phyloP scores from a whole-genome alignment of 1,140 invertebrate genomes.

The Macrobrachium rosenbergii region DNA sequence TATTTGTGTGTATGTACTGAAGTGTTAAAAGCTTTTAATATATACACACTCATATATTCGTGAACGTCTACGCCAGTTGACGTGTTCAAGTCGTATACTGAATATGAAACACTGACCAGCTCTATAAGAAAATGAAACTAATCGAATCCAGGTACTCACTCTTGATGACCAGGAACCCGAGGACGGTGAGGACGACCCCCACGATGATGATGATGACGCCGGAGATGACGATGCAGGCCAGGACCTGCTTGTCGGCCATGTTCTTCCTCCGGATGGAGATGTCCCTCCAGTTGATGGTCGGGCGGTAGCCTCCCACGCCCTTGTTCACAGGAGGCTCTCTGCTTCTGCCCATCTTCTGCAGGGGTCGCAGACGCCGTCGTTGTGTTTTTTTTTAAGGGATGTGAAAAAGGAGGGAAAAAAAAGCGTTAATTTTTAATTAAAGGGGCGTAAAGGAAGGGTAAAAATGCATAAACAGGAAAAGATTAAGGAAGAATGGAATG shows the following conservation, averaged over 20 bases:
- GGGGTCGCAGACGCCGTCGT: not conserved
- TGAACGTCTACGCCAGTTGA: no score
- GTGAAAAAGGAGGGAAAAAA: constrained; percentile 16
- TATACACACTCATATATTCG: no score
- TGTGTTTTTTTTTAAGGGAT: constrained; percentile 1
- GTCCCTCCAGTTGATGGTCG: constrained; percentile 56
- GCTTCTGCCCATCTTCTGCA: constrained; percentile 16
- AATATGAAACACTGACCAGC: no score
- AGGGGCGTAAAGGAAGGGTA: no score
- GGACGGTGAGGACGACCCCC: constrained; percentile 23
- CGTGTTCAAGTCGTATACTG: no score
- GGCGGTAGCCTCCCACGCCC: constrained; percentile 46
- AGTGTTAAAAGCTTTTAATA: no score
- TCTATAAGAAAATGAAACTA: not conserved
- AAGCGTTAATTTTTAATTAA: not conserved
- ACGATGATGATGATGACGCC: constrained; percentile 43
- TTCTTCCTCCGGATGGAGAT: constrained; percentile 29
- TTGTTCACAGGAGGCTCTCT: not conserved
- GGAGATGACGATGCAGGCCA: constrained; percentile 34
- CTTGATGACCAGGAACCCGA: constrained; percentile 50
- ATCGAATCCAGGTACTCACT: constrained; percentile 26
- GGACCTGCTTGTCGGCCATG: constrained; percentile 39
- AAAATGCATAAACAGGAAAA: not conserved
- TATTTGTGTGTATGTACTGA: no score
- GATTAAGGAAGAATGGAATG: not conserved